Percentiles rank a stretch among this genome's conserved stretches.
phyloP scores from a whole-genome alignment of 1,140 invertebrate species.

The Drosophila malerkotliana region DNA sequence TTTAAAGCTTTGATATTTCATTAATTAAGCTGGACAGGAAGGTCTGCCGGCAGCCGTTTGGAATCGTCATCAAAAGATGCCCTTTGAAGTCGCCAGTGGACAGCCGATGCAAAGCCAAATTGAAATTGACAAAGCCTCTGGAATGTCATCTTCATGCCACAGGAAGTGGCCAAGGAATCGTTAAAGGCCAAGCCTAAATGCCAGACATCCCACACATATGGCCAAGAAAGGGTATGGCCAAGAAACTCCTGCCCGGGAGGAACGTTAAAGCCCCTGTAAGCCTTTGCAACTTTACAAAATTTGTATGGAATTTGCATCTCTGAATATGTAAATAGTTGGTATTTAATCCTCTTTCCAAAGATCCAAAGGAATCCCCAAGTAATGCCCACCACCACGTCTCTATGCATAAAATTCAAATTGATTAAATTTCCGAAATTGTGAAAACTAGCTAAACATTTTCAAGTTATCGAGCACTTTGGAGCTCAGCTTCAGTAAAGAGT shows the following conservation, averaged over 20 bases:
- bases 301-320: background rate
- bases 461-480: background rate
- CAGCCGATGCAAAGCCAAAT: slow-evolving; percentile 27
- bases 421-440: background rate
- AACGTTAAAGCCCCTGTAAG: background rate
- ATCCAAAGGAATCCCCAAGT: background rate
- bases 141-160: slow-evolving; percentile 13
- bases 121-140: slow-evolving; percentile 32
- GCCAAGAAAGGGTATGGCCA: background rate
- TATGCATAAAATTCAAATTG: background rate
- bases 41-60: slow-evolving; percentile 5
- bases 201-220: slow-evolving; percentile 3
- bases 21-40: slow-evolving; percentile 26
- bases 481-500: background rate
- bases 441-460: background rate
- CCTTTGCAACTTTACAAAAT: background rate
- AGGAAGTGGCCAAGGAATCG: slow-evolving; percentile 43
- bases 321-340: background rate
- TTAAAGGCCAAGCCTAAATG: slow-evolving; percentile 25
- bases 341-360: background rate
- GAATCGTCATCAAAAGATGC: slow-evolving; percentile 12
- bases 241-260: background rate
- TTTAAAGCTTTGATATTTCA: background rate
- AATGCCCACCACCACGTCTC: background rate
- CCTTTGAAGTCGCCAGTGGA: slow-evolving; percentile 26